Evolutionary conservation across 2,888 invertebrate species (phyloP), one percentile per base, ranked within the genome.

Genomic region (Noctua fimbriata): DNA sequence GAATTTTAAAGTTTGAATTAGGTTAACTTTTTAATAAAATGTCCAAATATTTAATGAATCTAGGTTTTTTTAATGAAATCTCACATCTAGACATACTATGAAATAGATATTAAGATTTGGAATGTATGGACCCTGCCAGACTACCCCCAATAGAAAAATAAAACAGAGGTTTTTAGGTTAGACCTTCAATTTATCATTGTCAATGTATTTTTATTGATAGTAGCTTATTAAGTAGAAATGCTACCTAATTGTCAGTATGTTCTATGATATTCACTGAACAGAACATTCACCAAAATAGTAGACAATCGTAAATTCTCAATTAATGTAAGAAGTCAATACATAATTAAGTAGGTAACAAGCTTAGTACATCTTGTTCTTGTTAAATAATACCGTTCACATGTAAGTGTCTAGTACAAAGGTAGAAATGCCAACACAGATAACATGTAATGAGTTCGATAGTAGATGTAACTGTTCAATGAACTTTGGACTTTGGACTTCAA

Each of bases 401-500:
- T 32, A 66, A 44, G 18, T 52, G 21, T n/a, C n/a, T 41, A 69
- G 47, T 69, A 63, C 14, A 80, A 69, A 80, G 69, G 49, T 80
- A 69, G 28, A 72, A 80, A 81, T 65, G 63, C 49, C 41, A 55
- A 28, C 58, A 63, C 49, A 66, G 41, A 28, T 66, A 28, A 79
- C 5, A 60, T 49, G 14, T 24, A 69, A n/a, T 55, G 69, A 66
- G 67, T 67, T 44, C 67, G 24, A n/a, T 16, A 41, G 3, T 36
- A 67, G 18, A 71, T 44, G 73, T 87, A 79, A 80, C 72, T 78
- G 80, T 82, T 81, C 76, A 74, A 77, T 75, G 92, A 89, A 90
- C 90, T 92, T 93, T 92, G 92, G 90, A 93, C 91, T 90, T 87
- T 71, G 69, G 75, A 78, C 79, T 55, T 70, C 32, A 41, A 63